Percentiles rank a stretch among this genome's conserved stretches.
These are phyloP conservation scores for Rafetus swinhoei DNA, from an alignment of 2,113 vertebrate species.

Conservation along the genomic window DNA sequence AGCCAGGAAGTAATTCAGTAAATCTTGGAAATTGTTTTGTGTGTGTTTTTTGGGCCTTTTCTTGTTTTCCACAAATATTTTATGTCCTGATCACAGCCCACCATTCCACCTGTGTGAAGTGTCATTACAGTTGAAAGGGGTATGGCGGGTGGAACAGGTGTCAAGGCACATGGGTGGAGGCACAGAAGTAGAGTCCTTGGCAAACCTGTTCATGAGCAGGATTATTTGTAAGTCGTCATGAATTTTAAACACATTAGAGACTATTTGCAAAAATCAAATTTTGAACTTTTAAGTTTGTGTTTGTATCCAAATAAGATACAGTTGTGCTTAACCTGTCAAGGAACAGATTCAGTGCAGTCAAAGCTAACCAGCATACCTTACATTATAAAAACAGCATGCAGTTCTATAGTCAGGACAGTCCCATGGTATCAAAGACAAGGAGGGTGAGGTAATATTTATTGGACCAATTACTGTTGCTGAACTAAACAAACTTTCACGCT, in stretches of 20 bases:
- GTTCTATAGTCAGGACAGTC: no score
- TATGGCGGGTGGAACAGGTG: neutral
- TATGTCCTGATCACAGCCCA: neutral
- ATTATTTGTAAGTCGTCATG: neutral
- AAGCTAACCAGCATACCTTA: neutral
- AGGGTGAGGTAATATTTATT: no score
- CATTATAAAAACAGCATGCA: neutral
- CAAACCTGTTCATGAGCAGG: neutral
- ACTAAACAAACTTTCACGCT: no score
- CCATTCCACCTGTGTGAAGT: neutral
- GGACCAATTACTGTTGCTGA: no score
- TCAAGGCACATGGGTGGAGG: neutral
- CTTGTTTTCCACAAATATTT: neutral
- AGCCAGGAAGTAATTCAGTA: neutral
- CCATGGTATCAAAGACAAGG: no score
- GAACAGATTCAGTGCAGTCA: neutral
- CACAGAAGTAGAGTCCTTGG: neutral
- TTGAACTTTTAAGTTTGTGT: neutral
- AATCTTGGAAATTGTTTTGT: neutral
- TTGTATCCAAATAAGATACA: neutral
- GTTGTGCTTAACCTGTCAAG: neutral
- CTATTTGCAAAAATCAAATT: neutral
- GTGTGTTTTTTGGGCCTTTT: neutral
- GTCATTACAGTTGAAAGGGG: neutral
- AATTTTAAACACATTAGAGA: neutral